Conservation (phyloP, 2,113 vertebrate species). For the Notarius quadriscutis region DNA sequence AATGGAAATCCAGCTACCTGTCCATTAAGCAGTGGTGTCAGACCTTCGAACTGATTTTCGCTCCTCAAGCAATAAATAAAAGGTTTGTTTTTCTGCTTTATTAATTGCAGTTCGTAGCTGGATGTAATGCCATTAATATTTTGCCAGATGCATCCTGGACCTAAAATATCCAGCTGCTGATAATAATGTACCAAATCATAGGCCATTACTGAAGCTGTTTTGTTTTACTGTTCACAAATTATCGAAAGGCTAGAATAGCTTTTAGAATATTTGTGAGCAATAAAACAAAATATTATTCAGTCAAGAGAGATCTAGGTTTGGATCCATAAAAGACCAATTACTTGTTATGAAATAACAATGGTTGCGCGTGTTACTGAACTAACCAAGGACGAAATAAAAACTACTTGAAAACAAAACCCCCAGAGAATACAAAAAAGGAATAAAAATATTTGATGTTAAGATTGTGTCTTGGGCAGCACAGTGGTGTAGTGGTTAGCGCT, state of each 20-base stretch:
- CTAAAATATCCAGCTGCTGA: not conserved
- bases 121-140: not conserved
- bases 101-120: conserved; percentile 34
- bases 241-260: not conserved
- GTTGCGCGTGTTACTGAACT: too few relatives aligned
- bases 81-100: conserved; percentile 18
- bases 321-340: too few relatives aligned
- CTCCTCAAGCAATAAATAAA: conserved; percentile 13
- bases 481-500: too few relatives aligned
- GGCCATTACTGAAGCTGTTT: not conserved
- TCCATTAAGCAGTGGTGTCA: not conserved
- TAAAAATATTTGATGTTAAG: too few relatives aligned
- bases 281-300: too few relatives aligned
- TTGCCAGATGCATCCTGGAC: not conserved
- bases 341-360: too few relatives aligned
- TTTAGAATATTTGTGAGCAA: too few relatives aligned
- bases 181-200: not conserved
- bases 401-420: too few relatives aligned
- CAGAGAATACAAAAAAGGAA: too few relatives aligned
- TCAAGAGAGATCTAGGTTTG: too few relatives aligned
- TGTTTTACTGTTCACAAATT: not conserved
- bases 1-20: not conserved
- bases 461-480: too few relatives aligned
- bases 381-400: too few relatives aligned
- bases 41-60: not conserved